Evolutionary conservation across 2,797 vertebrate genomes (phyloP), one percentile per base, ranked within the genome.

Genomic region (Columba guinea): DNA sequence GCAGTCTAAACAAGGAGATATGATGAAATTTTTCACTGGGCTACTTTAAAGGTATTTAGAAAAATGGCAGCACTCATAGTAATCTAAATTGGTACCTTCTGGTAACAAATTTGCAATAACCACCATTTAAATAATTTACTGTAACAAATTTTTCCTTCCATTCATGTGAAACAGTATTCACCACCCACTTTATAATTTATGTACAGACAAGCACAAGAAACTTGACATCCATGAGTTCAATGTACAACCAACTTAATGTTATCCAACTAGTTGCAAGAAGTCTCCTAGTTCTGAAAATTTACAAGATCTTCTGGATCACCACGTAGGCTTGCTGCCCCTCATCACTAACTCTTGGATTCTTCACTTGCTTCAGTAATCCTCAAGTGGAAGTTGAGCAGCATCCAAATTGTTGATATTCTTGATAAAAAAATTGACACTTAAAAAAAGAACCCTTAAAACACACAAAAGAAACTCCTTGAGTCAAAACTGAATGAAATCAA

Each of bases 151-250:
- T 88, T 59, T 93, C 59, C 78, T 95, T 97, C 96, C 91, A 92
- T 79, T 88, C 78, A 82, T 94, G 86, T 96, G 97, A 97, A 97
- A 96, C 94, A 96, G 94, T 95, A 96, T 96, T 97, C 97, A 97
- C 96, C 95, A 94, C 77, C 97, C 93, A 97, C 95, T 89, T 87
- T 27, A 95, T 96, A 96, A 96, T 95, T 95, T 97, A 97, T 95
- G 89, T 97, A 98, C 98, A 98, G 96, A 98, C 97, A 98, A 97
- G 94, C 90, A 97, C 74, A 93, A 98, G 97, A 97, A 97, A 96
- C 85, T 95, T 83, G 70, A 97, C 94, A 93, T 93, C 94, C 95
- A 97, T 91, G 91, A 97, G 95, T 97, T 96, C 97, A 97, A 97
- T 94, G 92, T 95, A 98, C 94, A 97, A 94, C 93, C 94, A 95